Evolutionary conservation across 2,797 vertebrate genomes (phyloP), one percentile per base, ranked within the genome.

Genomic region (Tokudaia muenninki): DNA sequence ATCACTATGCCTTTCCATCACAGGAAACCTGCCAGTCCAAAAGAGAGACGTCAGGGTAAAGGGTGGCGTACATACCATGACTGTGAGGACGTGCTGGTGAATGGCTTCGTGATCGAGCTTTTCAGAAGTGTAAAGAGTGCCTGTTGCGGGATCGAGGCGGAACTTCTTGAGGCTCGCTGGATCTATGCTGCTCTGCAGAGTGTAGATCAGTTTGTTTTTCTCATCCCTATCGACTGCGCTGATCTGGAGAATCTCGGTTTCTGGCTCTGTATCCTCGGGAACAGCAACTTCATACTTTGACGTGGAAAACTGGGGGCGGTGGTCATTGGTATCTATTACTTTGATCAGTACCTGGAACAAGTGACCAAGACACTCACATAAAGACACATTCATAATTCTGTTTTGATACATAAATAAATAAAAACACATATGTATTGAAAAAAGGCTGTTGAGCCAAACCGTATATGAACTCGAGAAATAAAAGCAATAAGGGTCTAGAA

Each of bases 281-380:
- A 99, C 99, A 59, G 98, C 98, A 55, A 99, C 98, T 96, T 99
- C 99, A 1, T 99, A 99, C 95, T 99, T 98, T 34, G 99, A 98
- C 97, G 99, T 96, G 6, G 99, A 99, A 98, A 99, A 99, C 97
- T 99, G 98, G 4, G 99, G 99, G 41, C 99, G 99, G 95, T 99
- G 99, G 98, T 99, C 99, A 98, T 99, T 99, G 97, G 99, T 99
- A 97, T 99, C 99, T 92, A 99, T 99, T 95, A 99, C 99, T 97
- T 99, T 99, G 98, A 99, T 99, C 55, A 99, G 99, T 52, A 99
- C 99, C 99, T 99, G 70, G 75, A 98, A 98, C 1, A 47, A 98
- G 98, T 12, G 47, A 97, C 93, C 97, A 77, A 70, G 55, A 8
- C 26, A 41, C 3, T 63, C 82, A 59, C 0, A 31, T 72, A 5